Evolutionary conservation across 2,797 vertebrate genomes (phyloP).

Genomic region (Lycodopsis pacificus): DNA sequence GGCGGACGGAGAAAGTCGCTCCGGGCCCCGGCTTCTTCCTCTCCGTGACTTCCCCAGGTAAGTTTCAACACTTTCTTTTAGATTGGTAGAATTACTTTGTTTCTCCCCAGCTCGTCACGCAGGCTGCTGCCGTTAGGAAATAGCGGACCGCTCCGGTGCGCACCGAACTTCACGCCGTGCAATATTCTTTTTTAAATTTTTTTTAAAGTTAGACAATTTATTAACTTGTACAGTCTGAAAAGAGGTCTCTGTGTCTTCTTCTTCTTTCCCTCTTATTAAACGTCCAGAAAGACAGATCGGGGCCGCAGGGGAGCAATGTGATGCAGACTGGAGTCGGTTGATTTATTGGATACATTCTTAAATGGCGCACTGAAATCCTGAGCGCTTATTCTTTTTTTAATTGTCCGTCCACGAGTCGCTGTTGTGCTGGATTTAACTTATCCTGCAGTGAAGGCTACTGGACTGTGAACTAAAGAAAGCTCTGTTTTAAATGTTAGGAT

Average conservation of each 20-base stretch:
- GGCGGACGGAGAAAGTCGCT: constrained; percentile 63
- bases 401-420: neutral
- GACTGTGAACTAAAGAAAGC: neutral
- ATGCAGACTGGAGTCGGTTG: neutral
- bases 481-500: neutral
- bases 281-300: neutral
- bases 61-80: constrained; percentile 21
- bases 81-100: neutral
- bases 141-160: neutral
- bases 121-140: neutral
- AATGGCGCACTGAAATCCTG: neutral
- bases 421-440: neutral
- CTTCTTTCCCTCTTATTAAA: neutral
- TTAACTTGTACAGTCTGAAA: neutral
- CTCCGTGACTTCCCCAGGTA: constrained; percentile 70
- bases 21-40: constrained; percentile 23
- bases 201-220: neutral
- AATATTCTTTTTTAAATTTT: neutral
- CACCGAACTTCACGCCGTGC: neutral
- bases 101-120: neutral
- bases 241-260: neutral
- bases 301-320: neutral
- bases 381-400: neutral
- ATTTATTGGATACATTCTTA: neutral
- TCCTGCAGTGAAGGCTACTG: neutral